Evolutionary conservation across 2,888 invertebrate genomes (phyloP), one percentile per base, ranked within the genome.

Genomic region (Troglohyphantes excavatus): DNA sequence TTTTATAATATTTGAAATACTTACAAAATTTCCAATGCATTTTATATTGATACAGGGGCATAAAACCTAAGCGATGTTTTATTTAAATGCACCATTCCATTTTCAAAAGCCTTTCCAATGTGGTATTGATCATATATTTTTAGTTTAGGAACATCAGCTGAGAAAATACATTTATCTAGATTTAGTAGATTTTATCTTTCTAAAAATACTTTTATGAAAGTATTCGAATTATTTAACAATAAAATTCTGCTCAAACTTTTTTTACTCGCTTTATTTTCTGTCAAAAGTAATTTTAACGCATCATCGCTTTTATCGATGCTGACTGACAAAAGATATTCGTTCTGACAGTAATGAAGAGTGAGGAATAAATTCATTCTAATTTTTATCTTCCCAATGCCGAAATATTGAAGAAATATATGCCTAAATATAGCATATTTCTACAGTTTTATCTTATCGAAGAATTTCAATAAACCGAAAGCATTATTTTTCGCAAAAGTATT

Each of bases 41-140:
- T n/a, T n/a, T n/a, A n/a, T n/a, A 63, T 65, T n/a, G 39, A 78
- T 65, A 65, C 39, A 63, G 43, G 76, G 19, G 26, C 63, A 21
- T 26, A 26, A 78, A n/a, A 61, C 46, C 29, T 46, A 81, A 81
- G 68, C 68, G 79, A 81, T 81, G 65, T 81, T 81, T 81, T 81
- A 81, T 81, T 81, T 68, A 81, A 81, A 81, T 81, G 65, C 43
- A 26, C 63, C 65, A 43, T 65, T 33, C n/a, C n/a, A n/a, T 78
- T 63, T n/a, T n/a, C 9, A 33, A 39, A 65, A 65, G 65, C 29
- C 29, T 61, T 78, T 39, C 63, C 26, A 19, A 3, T 23, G 17
- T 61, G 17, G 23, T 7, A 26, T 65, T 78, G 19, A 17, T n/a
- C n/a, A 23, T 9, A 23, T 1, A 17, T 72, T 72, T 72, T 13